Evolutionary conservation across 1,140 invertebrate genomes (phyloP).

Genomic region (Drosophila auraria): DNA sequence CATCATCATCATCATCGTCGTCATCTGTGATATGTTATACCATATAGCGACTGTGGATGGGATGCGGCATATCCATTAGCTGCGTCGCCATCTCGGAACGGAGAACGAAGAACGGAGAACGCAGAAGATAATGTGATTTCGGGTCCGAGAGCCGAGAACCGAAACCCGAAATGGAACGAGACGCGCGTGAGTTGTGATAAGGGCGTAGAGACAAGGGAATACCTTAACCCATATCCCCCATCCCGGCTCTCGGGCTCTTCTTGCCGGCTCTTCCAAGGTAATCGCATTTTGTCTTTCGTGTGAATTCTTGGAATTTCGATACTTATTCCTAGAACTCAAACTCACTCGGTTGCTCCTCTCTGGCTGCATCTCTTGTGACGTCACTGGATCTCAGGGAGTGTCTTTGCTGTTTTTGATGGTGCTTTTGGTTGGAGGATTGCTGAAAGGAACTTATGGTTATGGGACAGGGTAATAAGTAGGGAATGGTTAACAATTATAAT

Average conservation of each 20-base stretch:
- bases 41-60: constrained; percentile 21
- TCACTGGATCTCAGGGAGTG: constrained; percentile 33
- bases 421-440: not conserved
- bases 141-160: constrained; percentile 42
- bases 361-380: constrained; percentile 49
- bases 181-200: constrained; percentile 81
- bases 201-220: constrained; percentile 76
- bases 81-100: constrained; percentile 65
- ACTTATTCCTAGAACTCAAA: constrained; percentile 81
- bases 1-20: constrained; percentile 61
- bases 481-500: not conserved
- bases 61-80: constrained; percentile 74
- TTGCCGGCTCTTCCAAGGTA: constrained; percentile 37
- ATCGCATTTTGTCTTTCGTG: constrained; percentile 80
- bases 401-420: not conserved
- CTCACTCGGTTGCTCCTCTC: constrained; percentile 4
- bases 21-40: constrained; percentile 77
- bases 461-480: not conserved
- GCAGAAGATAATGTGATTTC: constrained; percentile 75
- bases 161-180: constrained; percentile 74
- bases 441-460: not conserved
- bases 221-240: constrained; percentile 61
- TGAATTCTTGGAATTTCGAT: constrained; percentile 84
- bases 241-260: constrained; percentile 1
- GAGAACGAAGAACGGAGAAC: constrained; percentile 38